phyloP scores from a whole-genome alignment of 2,113 vertebrate genomes.

The Jaculus jaculus region DNA sequence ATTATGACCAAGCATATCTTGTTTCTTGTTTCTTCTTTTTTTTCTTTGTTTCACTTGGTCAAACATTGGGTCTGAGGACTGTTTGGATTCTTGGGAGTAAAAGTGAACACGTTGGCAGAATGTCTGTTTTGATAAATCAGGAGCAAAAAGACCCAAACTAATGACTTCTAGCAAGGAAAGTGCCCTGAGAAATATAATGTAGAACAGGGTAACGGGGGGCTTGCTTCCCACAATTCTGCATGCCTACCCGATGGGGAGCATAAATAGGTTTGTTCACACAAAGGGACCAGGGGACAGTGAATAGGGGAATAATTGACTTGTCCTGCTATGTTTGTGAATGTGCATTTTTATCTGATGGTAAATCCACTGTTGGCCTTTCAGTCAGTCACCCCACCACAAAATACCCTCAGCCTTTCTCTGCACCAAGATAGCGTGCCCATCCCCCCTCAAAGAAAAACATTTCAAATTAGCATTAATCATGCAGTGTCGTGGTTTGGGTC shows the following conservation, averaged over 20 bases:
- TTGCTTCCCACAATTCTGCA: slow-evolving; percentile 80
- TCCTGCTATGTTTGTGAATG: slow-evolving; percentile 81
- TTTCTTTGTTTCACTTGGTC: background rate
- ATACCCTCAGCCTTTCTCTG: slow-evolving; percentile 55
- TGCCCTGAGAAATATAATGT: slow-evolving; percentile 78
- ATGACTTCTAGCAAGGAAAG: slow-evolving; percentile 78
- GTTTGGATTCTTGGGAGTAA: slow-evolving; percentile 25
- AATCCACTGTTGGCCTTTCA: slow-evolving; percentile 81
- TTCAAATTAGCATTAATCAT: slow-evolving; percentile 83
- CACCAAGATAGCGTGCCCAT: slow-evolving; percentile 32
- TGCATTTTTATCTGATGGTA: slow-evolving; percentile 84
- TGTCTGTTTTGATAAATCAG: slow-evolving; percentile 80
- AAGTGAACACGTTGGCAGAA: slow-evolving; percentile 71
- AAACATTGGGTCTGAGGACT: slow-evolving; percentile 38
- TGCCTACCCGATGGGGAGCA: slow-evolving; percentile 75
- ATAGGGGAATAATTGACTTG: slow-evolving; percentile 82
- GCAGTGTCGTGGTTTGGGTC: slow-evolving; percentile 60
- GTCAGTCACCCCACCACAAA: slow-evolving; percentile 79
- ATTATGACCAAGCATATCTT: slow-evolving; percentile 22
- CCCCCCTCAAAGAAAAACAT: slow-evolving; percentile 61
- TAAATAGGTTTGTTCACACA: slow-evolving; percentile 81
- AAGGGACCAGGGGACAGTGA: slow-evolving; percentile 79
- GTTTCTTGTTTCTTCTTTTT: too few relatives aligned
- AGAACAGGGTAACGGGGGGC: slow-evolving; percentile 62
- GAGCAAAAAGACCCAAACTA: slow-evolving; percentile 80